A percentile compares a stretch with the other conserved stretches of the same genome.
These are phyloP conservation scores for Emys orbicularis DNA, from an alignment of 2,797 vertebrate species.

Conservation along the genomic window DNA sequence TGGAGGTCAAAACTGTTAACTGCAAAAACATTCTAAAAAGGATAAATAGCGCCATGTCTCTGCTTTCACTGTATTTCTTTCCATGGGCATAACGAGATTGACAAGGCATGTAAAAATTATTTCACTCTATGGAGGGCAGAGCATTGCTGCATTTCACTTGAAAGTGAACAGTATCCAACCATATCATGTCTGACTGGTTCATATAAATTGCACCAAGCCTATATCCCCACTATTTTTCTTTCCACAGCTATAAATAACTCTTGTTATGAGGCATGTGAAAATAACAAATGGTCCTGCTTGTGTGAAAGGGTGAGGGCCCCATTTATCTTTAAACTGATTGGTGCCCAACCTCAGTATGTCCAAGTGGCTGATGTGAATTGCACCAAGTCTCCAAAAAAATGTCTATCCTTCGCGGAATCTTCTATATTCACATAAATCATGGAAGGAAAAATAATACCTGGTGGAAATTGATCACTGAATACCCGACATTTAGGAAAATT, in stretches of 20 bases:
- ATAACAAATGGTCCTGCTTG: conserved; percentile 39
- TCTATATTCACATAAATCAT: background rate
- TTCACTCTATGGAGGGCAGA: conserved; percentile 62
- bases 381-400: background rate
- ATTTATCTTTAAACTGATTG: conserved; percentile 34
- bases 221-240: conserved; percentile 69
- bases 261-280: conserved; percentile 43
- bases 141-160: conserved; percentile 52
- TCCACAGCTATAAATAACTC: conserved; percentile 67
- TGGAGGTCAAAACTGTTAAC: conserved; percentile 60
- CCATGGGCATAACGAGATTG: conserved; percentile 27
- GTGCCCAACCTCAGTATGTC: background rate
- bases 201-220: conserved; percentile 36
- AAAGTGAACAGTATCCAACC: conserved; percentile 42
- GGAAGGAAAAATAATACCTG: background rate
- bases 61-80: conserved; percentile 75
- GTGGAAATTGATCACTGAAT: background rate
- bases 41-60: conserved; percentile 48
- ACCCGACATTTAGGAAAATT: background rate
- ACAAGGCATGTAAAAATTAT: conserved; percentile 72
- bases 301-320: conserved; percentile 4
- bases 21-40: conserved; percentile 71
- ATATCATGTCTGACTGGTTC: conserved; percentile 20
- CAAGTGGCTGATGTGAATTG: conserved; percentile 19
- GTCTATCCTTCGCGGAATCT: background rate